Evolutionary conservation across 2,113 vertebrate genomes (phyloP), one percentile per base, ranked within the genome.

Genomic region (Salvelinus namaycush): DNA sequence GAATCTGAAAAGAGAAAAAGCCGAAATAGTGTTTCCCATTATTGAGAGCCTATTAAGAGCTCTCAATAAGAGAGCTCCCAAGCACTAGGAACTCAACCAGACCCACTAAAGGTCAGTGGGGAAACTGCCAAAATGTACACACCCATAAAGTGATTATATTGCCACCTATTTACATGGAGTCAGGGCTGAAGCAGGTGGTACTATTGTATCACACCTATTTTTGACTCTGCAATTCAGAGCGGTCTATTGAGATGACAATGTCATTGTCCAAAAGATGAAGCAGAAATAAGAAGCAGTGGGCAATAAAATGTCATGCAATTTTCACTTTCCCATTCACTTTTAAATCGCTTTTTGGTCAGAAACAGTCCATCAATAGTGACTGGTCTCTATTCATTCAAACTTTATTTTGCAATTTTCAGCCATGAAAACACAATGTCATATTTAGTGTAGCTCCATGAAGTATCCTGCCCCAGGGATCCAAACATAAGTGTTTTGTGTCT

Each of bases 401-500:
- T 5, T 64, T 73, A 68, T 75, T 70, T 9, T 51, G 75, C 71
- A 54, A 3, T 44, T 80, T 83, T 82, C 79, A 86, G 85, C 89
- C 78, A 80, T 79, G 79, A 85, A 85, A 82, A 67, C 80, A 76
- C 75, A 0, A 24, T 22, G 51, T 54, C 51, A 54, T 54, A 54
- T 54, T 54, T 54, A 54, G 51, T 54, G 1, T 72, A 11, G 9
- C 39, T 44, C 39, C 39, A 44, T 44, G 39, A 44, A 44, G 39
- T 44, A 44, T 44, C 39, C 39, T 3, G 68, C 76, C 81, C 66
- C 72, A 60, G 39, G 79, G 16, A 81, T 81, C 60, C 74, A 70
- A 80, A 87, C 76, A 87, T 70, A 84, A 76, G 26, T n/a, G 60
- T 65, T 86, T 75, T 87, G 80, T 88, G 86, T 89, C 76, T 78